These are phyloP conservation scores for Drosophila dunni DNA, from an alignment of 1,140 invertebrate species.

Conservation along the genomic window DNA sequence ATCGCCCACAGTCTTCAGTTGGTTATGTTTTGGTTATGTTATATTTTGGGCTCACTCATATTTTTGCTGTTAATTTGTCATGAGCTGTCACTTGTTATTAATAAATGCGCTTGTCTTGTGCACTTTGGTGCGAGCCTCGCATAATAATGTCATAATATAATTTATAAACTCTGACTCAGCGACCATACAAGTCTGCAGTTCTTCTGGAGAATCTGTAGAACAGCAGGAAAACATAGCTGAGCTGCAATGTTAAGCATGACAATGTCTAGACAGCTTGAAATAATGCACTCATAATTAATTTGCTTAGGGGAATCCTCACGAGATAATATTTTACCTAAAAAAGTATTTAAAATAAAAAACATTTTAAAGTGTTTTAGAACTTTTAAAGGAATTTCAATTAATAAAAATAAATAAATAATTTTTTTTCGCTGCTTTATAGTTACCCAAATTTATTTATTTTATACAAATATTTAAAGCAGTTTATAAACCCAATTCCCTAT, in stretches of 20 bases:
- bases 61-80: slow-evolving; percentile 74
- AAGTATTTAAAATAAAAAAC: too few species aligned
- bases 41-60: slow-evolving; percentile 38
- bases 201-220: not conserved
- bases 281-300: not conserved
- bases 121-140: slow-evolving; percentile 52
- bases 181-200: slow-evolving; percentile 10
- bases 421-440: too few species aligned
- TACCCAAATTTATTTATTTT: too few species aligned
- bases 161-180: slow-evolving; percentile 73
- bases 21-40: slow-evolving; percentile 26
- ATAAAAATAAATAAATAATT: too few species aligned
- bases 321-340: too few species aligned
- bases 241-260: slow-evolving; percentile 29
- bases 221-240: not conserved
- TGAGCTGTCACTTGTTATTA: slow-evolving; percentile 71
- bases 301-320: not conserved
- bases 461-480: too few species aligned
- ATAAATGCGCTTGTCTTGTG: slow-evolving; percentile 43
- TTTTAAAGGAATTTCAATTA: too few species aligned
- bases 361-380: too few species aligned
- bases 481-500: too few species aligned
- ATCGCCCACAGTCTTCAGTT: slow-evolving; percentile 68
- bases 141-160: slow-evolving; percentile 82
- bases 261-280: slow-evolving; percentile 62